Percentiles rank a stretch among this genome's conserved stretches.
These are phyloP conservation scores for Pelochelys cantorii DNA, from an alignment of 2,797 vertebrate genomes.

Conservation along the genomic window DNA sequence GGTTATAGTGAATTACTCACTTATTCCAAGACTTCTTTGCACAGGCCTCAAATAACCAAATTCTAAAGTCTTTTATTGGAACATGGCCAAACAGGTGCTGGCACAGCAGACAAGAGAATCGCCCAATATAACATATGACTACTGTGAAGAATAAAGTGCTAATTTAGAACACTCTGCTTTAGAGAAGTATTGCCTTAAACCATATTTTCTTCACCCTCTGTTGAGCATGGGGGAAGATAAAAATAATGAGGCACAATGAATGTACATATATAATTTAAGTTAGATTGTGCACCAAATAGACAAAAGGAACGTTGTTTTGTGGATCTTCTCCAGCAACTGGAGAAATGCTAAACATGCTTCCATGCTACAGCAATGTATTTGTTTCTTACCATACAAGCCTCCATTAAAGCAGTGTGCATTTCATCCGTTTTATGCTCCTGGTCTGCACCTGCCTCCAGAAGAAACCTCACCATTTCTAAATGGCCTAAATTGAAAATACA, in stretches of 20 bases:
- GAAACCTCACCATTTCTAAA: conserved; percentile 87
- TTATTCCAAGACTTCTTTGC: background rate
- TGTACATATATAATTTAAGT: background rate
- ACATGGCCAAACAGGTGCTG: background rate
- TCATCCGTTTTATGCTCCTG: conserved; percentile 89
- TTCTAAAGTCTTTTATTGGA: background rate
- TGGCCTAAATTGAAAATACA: conserved; percentile 76
- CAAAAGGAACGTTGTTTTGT: background rate
- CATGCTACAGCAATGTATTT: accelerated
- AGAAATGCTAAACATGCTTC: accelerated
- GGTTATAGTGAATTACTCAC: background rate
- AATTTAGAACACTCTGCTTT: background rate
- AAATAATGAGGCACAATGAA: background rate
- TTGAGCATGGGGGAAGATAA: accelerated
- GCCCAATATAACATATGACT: background rate
- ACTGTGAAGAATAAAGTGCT: background rate
- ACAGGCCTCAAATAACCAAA: background rate
- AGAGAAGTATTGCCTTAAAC: background rate
- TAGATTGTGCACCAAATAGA: background rate
- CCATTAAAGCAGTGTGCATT: conserved; percentile 88
- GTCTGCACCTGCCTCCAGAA: conserved; percentile 87
- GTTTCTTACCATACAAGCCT: conserved; percentile 86
- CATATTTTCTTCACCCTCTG: background rate
- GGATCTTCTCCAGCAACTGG: accelerated
- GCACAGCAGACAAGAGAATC: background rate